A percentile compares a stretch with the other conserved stretches of the same genome.
Conservation (phyloP, 1,140 invertebrate genomes). For the Berghia stephanieae region DNA sequence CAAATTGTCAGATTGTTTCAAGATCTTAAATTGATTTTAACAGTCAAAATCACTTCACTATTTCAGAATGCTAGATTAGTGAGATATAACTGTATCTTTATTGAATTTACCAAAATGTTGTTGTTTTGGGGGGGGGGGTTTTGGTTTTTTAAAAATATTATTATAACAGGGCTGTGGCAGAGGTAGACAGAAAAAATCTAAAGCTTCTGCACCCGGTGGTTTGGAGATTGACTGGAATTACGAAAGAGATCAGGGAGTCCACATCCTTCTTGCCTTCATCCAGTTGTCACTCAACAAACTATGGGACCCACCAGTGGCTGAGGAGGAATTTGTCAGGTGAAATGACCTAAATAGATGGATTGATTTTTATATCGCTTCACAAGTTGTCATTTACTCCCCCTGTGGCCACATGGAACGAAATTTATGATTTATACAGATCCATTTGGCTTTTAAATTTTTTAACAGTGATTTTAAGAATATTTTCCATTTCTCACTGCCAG, state of each 20-base stretch:
- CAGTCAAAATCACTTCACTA: not conserved
- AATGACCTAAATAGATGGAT: not conserved
- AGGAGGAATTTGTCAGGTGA: constrained; percentile 85
- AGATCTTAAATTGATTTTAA: not conserved
- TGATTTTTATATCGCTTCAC: too few relatives aligned
- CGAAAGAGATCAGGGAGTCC: constrained; percentile 72
- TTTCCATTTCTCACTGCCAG: too few relatives aligned
- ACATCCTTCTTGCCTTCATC: constrained; percentile 74
- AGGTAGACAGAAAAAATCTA: constrained; percentile 58
- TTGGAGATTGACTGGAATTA: constrained; percentile 70
- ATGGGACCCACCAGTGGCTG: constrained; percentile 83
- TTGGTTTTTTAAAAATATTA: not conserved
- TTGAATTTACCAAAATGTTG: not conserved
- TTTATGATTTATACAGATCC: too few relatives aligned
- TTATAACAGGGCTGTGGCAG: not conserved
- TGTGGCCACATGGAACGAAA: too few relatives aligned
- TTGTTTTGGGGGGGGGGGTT: too few relatives aligned
- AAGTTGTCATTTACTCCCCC: too few relatives aligned
- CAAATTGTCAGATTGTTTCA: too few relatives aligned
- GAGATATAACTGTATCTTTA: not conserved
- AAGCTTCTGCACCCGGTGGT: constrained; percentile 33
- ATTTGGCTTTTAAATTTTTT: too few relatives aligned
- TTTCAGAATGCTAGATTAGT: not conserved
- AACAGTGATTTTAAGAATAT: too few relatives aligned
- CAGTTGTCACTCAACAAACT: constrained; percentile 78